Evolutionary conservation across 1,140 invertebrate genomes (phyloP), one percentile per base, ranked within the genome.

Genomic region (Drusus annulatus): DNA sequence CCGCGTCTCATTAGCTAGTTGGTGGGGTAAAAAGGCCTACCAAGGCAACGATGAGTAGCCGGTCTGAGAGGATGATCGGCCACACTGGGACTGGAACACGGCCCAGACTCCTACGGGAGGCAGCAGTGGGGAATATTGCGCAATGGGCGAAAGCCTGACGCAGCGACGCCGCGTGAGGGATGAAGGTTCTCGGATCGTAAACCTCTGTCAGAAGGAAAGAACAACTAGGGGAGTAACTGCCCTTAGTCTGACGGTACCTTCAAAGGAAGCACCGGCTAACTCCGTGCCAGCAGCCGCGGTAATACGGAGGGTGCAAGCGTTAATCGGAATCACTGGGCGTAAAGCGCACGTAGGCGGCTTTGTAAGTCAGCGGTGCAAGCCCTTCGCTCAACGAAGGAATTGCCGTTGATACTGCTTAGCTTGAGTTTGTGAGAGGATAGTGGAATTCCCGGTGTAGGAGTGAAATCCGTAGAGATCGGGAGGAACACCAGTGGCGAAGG

Each of bases 251-350:
- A 90, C 85, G 84, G 83, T 88, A 88, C 80, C 81, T 52, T n/a
- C 8, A 83, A 84, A 90, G 86, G n/a, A 90, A 89, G 88, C 80
- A 13, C 84, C 84, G 88, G 86, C 88, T 87, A 90, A 90, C 86
- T 89, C 31, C 85, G 93, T 94, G 93, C 94, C 94, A 95, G 94
- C 94, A 94, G 93, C 93, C 92, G 94, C 94, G 94, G 94, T 95
- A 95, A 96, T 90, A 91, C 90, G 92, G 92, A 89, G 86, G 85
- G 84, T 13, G 87, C 89, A 36, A 90, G 89, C 89, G 89, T 90
- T 90, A 81, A 80, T 81, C 89, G 86, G 87, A 89, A 83, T 90
- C 84, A 90, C 79, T 90, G 89, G 89, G 89, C 84, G 84, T 90
- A 90, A 89, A 90, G 88, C 21, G 87, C 68, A 54, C 84, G 87